Percentiles rank a stretch among this genome's conserved stretches.
These are phyloP conservation scores for Tiliacea citrago DNA, from an alignment of 2,888 invertebrate species.

Conservation along the genomic window DNA sequence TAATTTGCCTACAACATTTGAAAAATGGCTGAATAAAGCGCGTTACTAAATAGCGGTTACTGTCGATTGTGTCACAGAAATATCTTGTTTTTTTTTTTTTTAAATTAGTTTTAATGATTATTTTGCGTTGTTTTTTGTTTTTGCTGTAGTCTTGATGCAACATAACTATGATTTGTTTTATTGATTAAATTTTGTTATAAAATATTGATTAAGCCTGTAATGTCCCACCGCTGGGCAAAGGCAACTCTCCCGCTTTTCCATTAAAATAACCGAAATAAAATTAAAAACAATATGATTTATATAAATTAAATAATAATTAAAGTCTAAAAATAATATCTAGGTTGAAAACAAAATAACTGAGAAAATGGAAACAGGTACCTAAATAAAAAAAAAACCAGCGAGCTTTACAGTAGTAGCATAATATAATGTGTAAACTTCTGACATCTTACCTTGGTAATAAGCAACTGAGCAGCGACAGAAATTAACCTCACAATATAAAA, in stretches of 20 bases:
- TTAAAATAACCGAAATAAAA: too few relatives aligned
- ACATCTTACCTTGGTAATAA: too few relatives aligned
- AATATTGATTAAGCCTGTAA: background rate
- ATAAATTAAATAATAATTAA: background rate
- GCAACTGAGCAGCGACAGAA: too few relatives aligned
- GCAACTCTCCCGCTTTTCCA: too few relatives aligned
- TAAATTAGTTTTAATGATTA: background rate
- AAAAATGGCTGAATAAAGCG: slow-evolving; percentile 21
- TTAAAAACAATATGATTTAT: background rate
- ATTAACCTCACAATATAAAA: too few relatives aligned
- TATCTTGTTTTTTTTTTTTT: background rate
- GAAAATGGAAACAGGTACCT: too few relatives aligned
- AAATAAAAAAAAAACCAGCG: too few relatives aligned
- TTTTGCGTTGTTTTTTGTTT: too few relatives aligned
- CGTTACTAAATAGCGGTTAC: slow-evolving; percentile 18
- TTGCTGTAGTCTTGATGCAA: background rate
- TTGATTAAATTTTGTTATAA: background rate
- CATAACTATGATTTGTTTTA: background rate
- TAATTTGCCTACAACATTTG: slow-evolving; percentile 36
- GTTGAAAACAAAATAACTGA: too few relatives aligned
- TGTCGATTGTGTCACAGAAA: slow-evolving; percentile 10
- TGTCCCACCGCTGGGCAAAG: background rate
- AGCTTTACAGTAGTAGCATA: too few relatives aligned
- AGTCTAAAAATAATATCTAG: background rate
- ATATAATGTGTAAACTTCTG: too few relatives aligned